These are phyloP conservation scores for Drosophila serrata DNA, from an alignment of 1,140 invertebrate species.

Conservation along the genomic window DNA sequence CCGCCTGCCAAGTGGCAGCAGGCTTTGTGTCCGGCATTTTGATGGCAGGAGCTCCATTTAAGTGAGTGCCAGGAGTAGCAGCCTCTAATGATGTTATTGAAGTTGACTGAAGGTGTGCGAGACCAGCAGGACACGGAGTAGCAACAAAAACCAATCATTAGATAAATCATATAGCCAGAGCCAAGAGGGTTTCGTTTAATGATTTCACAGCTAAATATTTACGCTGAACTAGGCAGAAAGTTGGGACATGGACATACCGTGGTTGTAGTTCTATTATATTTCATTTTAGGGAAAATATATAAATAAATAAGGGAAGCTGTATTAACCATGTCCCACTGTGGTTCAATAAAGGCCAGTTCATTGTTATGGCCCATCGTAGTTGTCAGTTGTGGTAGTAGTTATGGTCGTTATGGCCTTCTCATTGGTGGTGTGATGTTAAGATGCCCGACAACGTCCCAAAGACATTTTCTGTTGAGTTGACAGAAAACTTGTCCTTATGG, in stretches of 20 bases:
- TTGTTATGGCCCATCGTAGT: conserved; percentile 38
- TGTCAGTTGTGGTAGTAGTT: conserved; percentile 27
- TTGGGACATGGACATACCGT: not conserved
- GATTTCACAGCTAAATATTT: conserved; percentile 36
- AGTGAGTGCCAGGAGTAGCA: conserved; percentile 35
- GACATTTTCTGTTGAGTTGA: conserved; percentile 53
- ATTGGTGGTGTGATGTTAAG: conserved; percentile 25
- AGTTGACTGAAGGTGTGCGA: conserved; percentile 33
- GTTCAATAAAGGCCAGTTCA: conserved; percentile 34
- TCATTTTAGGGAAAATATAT: not conserved
- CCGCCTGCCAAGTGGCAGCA: conserved; percentile 32
- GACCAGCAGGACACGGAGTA: conserved; percentile 10
- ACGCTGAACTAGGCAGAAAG: conserved; percentile 44
- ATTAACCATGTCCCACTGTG: conserved; percentile 13
- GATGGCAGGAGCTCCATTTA: conserved; percentile 41
- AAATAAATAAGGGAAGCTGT: not conserved
- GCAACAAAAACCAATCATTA: conserved; percentile 26
- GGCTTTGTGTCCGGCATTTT: conserved; percentile 40
- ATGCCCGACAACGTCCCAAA: conserved; percentile 34
- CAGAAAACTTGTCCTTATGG: conserved; percentile 50
- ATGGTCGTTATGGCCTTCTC: conserved; percentile 24
- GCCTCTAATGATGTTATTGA: conserved; percentile 46
- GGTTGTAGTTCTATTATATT: not conserved
- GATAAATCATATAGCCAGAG: conserved; percentile 35
- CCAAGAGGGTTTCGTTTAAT: conserved; percentile 4